Evolutionary conservation across 2,113 vertebrate genomes (phyloP).

Genomic region (Microtus oregoni): DNA sequence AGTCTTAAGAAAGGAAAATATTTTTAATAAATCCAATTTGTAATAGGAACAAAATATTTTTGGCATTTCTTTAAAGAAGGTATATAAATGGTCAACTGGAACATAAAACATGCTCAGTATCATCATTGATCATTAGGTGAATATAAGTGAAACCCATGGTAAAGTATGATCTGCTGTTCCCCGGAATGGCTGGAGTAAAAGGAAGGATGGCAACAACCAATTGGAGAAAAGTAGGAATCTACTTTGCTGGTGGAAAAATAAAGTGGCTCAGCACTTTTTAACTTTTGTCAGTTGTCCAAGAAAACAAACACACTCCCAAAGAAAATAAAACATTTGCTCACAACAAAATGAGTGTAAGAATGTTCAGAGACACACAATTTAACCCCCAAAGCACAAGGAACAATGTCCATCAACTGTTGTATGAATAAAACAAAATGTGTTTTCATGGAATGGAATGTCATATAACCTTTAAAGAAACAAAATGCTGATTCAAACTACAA

Average conservation of each 20-base stretch:
- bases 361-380: neutral
- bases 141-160: neutral
- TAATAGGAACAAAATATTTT: neutral
- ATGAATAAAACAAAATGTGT: neutral
- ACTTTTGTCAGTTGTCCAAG: neutral
- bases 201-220: neutral
- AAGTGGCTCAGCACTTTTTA: neutral
- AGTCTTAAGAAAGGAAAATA: neutral
- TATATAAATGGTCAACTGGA: neutral
- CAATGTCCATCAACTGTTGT: neutral
- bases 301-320: neutral
- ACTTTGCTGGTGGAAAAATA: neutral
- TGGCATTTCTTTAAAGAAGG: neutral
- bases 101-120: neutral
- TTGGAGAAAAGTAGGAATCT: neutral
- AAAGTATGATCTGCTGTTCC: neutral
- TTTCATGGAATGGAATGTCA: neutral
- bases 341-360: neutral
- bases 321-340: neutral
- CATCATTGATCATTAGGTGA: neutral
- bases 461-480: neutral
- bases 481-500: neutral
- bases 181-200: neutral
- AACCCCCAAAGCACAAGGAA: neutral
- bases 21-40: neutral